These are phyloP conservation scores for Aelia acuminata DNA, from an alignment of 2,888 invertebrate species.

Conservation along the genomic window DNA sequence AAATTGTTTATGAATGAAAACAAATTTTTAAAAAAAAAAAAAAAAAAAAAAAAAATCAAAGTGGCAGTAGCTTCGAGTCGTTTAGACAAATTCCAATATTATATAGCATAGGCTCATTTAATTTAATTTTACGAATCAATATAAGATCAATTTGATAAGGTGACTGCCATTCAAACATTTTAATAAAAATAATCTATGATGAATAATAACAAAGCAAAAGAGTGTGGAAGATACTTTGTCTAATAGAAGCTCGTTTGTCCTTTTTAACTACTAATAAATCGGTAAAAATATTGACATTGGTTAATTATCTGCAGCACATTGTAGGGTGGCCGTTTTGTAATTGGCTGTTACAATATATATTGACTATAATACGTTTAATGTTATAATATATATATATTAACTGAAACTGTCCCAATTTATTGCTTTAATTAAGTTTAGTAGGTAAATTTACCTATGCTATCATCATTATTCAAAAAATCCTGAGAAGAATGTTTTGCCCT, in stretches of 20 bases:
- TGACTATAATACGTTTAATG: too few species aligned
- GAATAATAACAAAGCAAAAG: too few species aligned
- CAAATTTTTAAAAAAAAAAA: too few species aligned
- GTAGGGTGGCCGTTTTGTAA: too few species aligned
- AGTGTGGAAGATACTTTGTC: neutral
- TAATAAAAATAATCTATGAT: neutral
- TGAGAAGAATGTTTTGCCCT: too few species aligned
- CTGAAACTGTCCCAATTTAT: too few species aligned
- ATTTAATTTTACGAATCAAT: neutral
- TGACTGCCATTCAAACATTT: neutral
- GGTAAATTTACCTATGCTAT: too few species aligned
- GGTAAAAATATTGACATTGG: neutral
- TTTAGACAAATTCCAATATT: neutral
- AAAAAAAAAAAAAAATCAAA: too few species aligned
- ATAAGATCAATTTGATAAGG: neutral
- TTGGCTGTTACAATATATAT: too few species aligned
- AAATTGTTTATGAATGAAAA: neutral
- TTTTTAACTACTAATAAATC: neutral
- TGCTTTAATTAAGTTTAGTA: too few species aligned
- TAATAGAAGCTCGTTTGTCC: neutral
- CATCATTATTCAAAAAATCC: too few species aligned
- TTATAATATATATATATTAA: too few species aligned
- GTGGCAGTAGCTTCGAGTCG: neutral
- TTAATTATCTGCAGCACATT: neutral
- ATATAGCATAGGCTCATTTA: neutral